Base-by-base conservation (phyloP, 2,888 invertebrate genomes). In the Ptilodon capucinus region DNA sequence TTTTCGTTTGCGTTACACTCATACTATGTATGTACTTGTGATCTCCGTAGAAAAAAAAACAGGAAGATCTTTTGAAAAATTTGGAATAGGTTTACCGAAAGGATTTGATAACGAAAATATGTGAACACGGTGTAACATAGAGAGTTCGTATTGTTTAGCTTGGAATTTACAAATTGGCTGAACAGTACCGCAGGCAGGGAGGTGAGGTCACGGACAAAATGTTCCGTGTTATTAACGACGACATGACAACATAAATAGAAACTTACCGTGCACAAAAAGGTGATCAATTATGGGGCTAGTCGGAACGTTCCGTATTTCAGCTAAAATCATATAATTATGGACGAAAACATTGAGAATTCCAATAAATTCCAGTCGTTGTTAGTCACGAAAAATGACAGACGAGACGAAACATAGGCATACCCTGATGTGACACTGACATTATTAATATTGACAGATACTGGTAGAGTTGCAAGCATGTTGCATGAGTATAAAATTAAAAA, bases 171-270 rank as follows among this genome's bases (percentile, higher is more conserved):
- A 48, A 63, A 54, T 50, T 46, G 17, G 44, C n/a, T n/a, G n/a
- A n/a, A 28, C n/a, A 28, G 48, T n/a, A n/a, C n/a, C n/a, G n/a
- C n/a, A n/a, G n/a, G n/a, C 38, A 53, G 46, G 32, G 30, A 46
- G 59, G 57, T 68, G 71, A 64, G 68, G 66, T 71, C 68, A 68
- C 41, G 38, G 36, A 48, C 51, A 35, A 60, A 66, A 60, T 47
- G 54, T 51, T 44, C 25, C 41, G 35, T 51, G 48, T 21, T 39
- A 21, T 19, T n/a, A 21, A n/a, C 13, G 2, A 4, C 3, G 4
- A 18, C 14, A 36, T 18, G 6, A 36, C 4, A 36, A 11, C 39
- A 16, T 46, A 30, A 32, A 54, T 14, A 7, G 2, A 30, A 25
- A 25, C 64, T 60, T 64, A 64, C 64, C 68, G 51, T 56, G 40